phyloP scores from a whole-genome alignment of 2,888 invertebrate genomes.

The Apamea epomidion region DNA sequence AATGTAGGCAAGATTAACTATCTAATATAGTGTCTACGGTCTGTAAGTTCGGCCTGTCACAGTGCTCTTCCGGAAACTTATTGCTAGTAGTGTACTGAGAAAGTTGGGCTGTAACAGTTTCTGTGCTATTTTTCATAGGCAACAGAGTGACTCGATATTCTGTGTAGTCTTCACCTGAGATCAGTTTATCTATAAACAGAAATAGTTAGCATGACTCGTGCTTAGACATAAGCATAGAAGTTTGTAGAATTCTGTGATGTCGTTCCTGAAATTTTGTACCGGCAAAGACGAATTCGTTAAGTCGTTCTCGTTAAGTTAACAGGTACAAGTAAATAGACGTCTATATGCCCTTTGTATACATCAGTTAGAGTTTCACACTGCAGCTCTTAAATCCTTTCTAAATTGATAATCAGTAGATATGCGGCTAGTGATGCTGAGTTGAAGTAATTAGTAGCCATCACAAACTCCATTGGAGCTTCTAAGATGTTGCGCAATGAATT shows the following conservation, averaged over 20 bases:
- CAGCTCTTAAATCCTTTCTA: not conserved
- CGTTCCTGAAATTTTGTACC: not conserved
- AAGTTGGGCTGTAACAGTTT: not conserved
- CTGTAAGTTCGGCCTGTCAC: no score
- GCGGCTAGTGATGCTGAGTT: not conserved
- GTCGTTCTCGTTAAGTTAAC: not conserved
- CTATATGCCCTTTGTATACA: not conserved
- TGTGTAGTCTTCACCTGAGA: not conserved
- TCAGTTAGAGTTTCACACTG: not conserved
- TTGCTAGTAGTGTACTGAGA: not conserved
- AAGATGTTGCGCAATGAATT: not conserved
- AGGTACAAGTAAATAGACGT: not conserved
- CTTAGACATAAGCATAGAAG: not conserved
- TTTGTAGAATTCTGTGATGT: not conserved
- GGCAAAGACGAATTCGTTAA: not conserved
- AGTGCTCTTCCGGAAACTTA: no score
- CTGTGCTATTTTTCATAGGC: not conserved
- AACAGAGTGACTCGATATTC: not conserved
- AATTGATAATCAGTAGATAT: not conserved
- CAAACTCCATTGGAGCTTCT: not conserved
- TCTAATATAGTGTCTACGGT: no score
- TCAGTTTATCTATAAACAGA: not conserved
- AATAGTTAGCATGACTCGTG: not conserved
- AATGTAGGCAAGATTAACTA: no score
- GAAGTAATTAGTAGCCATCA: constrained; percentile 1